phyloP scores from a whole-genome alignment of 2,797 vertebrate genomes.

The Simalia tracyae region DNA sequence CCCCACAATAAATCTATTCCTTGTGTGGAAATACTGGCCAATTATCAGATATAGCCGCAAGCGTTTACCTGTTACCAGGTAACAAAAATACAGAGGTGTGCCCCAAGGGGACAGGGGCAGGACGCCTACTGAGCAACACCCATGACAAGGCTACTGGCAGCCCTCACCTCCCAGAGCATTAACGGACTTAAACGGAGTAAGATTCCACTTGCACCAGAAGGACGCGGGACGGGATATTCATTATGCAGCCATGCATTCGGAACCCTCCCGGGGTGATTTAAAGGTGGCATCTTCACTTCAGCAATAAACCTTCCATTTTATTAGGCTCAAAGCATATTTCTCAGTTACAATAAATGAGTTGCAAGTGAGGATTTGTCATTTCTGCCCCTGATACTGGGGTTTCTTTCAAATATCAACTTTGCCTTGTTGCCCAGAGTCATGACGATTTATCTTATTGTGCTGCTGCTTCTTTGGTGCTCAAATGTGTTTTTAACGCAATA shows the following conservation, averaged over 20 bases:
- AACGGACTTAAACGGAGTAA: slow-evolving; percentile 1
- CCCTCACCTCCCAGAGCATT: neutral
- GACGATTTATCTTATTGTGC: neutral
- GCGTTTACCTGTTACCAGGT: neutral
- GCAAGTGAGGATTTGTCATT: slow-evolving; percentile 44
- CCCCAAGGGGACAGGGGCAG: neutral
- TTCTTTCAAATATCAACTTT: neutral
- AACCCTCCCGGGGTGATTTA: slow-evolving; percentile 42
- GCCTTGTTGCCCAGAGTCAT: neutral
- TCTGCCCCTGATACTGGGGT: neutral
- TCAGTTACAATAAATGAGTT: slow-evolving; percentile 41
- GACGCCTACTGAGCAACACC: neutral
- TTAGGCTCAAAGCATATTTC: slow-evolving; percentile 52
- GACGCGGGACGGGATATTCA: slow-evolving; percentile 36
- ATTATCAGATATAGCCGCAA: neutral
- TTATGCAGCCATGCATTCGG: neutral
- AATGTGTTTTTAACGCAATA: neutral
- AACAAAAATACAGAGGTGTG: neutral
- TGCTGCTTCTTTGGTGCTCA: neutral
- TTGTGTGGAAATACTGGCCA: neutral
- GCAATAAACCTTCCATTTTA: slow-evolving; percentile 46
- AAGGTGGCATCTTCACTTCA: slow-evolving; percentile 42
- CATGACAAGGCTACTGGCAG: neutral
- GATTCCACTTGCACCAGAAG: slow-evolving; percentile 27
- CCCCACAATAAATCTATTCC: neutral